Conservation (phyloP, 1,140 invertebrate species). For the Drosophila littoralis region DNA sequence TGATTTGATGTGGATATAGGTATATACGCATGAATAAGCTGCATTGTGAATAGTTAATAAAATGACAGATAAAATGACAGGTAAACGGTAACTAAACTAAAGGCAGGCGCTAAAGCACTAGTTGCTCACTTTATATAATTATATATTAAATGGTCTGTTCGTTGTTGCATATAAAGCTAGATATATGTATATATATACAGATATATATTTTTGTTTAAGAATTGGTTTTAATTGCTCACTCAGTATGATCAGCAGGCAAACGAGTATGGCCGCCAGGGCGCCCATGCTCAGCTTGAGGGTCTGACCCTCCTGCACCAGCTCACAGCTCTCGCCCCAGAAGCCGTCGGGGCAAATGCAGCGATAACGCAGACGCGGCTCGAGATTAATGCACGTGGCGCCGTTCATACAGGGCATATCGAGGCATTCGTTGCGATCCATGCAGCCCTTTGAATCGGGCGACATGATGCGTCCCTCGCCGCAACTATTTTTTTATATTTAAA, state of each 20-base stretch:
- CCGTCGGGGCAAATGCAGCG: slow-evolving; percentile 94
- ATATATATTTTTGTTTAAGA: neutral
- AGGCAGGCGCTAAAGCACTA: slow-evolving; percentile 71
- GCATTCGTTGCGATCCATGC: slow-evolving; percentile 97
- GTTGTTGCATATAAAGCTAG: slow-evolving; percentile 51
- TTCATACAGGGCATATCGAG: slow-evolving; percentile 96
- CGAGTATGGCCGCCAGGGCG: slow-evolving; percentile 95
- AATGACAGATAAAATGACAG: slow-evolving; percentile 20
- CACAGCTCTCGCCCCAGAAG: slow-evolving; percentile 97
- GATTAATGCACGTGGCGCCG: slow-evolving; percentile 94
- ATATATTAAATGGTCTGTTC: slow-evolving; percentile 18
- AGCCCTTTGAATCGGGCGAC: slow-evolving; percentile 94
- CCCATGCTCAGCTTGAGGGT: slow-evolving; percentile 97
- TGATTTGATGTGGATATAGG: slow-evolving; percentile 23
- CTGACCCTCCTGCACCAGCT: slow-evolving; percentile 95
- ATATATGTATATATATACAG: neutral
- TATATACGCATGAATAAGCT: slow-evolving; percentile 40
- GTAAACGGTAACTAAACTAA: slow-evolving; percentile 25
- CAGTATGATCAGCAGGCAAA: slow-evolving; percentile 96
- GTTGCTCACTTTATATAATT: slow-evolving; percentile 38
- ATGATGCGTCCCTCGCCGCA: slow-evolving; percentile 96
- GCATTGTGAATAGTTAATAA: slow-evolving; percentile 56
- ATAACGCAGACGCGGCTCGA: slow-evolving; percentile 92
- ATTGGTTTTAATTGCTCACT: slow-evolving; percentile 88
- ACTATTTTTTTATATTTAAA: slow-evolving; percentile 85